Evolutionary conservation across 2,888 invertebrate genomes (phyloP), one percentile per base, ranked within the genome.

Genomic region (Dendrolimus houi): DNA sequence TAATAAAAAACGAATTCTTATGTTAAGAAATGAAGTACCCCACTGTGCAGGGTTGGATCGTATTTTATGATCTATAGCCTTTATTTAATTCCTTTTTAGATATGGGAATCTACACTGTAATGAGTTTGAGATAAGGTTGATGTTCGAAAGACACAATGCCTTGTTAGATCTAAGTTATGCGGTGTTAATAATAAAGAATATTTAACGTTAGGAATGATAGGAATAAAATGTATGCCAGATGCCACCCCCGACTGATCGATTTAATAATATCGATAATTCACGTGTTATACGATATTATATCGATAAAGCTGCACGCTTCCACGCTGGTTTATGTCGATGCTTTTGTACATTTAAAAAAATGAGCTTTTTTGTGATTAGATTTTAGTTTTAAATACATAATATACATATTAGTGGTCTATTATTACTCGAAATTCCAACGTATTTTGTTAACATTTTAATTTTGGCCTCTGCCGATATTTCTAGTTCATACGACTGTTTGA

Each of bases 1-100:
- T 73, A 75, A 79, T 80, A 83, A 83, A 86, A 85, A 83, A 78
- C 66, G 72, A 80, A 85, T 85, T 86, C 83, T 76, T 80, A 75
- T 70, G 73, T 72, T 67, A 69, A 67, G 64, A 63, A 47, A 47
- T 47, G 47, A 65, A 66, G 81, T 75, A 80, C 74, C 87, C 87
- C 82, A 85, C 85, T 83, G 87, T 57, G 87, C 74, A 75, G 80
- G 79, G 78, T 75, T 71, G 75, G 69, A 60, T 70, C 69, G 67
- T 66, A 66, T 69, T 71, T 69, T 69, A 70, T 75, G 77, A 79
- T 76, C 70, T 68, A 78, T 68, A 70, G 59, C 66, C 63, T 67
- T 58, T 57, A 59, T 41, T 14, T 54, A 54, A 55, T 54, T 58
- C 56, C 56, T 54, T 56, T 40, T 58, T 40, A 8, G 41, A 17